Evolutionary conservation across 2,797 vertebrate species (phyloP).

Genomic region (Yasuhikotakia modesta): DNA sequence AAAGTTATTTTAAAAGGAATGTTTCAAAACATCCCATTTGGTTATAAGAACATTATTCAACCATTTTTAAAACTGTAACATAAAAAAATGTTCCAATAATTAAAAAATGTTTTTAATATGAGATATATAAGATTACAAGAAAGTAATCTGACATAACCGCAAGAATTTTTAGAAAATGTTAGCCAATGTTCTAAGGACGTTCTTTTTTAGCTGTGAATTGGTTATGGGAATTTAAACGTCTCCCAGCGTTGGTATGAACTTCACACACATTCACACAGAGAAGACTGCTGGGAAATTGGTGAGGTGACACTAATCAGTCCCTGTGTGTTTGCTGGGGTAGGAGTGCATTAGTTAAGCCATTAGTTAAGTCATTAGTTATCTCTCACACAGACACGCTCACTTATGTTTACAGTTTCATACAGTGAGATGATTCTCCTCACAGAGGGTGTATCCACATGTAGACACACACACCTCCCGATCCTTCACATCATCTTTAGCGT

Average conservation of each 20-base stretch:
- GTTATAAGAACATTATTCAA: too few relatives aligned
- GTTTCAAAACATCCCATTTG: too few relatives aligned
- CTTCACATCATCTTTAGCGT: constrained; percentile 42
- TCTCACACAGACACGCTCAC: constrained; percentile 53
- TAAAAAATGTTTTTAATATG: too few relatives aligned
- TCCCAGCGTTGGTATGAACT: constrained; percentile 20
- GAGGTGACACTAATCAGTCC: constrained; percentile 61
- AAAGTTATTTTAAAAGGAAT: too few relatives aligned
- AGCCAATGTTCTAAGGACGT: too few relatives aligned
- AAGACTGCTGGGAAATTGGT: constrained; percentile 56
- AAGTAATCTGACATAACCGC: too few relatives aligned
- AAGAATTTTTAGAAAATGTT: too few relatives aligned
- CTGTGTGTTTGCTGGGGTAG: constrained; percentile 42
- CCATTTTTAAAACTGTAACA: too few relatives aligned
- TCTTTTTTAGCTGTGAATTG: background rate
- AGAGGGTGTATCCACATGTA: constrained; percentile 46
- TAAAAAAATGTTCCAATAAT: too few relatives aligned
- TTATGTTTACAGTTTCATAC: constrained; percentile 62
- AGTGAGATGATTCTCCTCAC: constrained; percentile 57
- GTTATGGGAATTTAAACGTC: background rate
- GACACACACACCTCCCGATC: constrained; percentile 10
- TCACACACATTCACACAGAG: constrained; percentile 46
- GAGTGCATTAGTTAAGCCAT: constrained; percentile 58
- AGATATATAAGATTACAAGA: too few relatives aligned
- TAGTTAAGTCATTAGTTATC: constrained; percentile 49